Conservation (phyloP, 2,888 invertebrate genomes). For the Platycnemis pennipes region DNA sequence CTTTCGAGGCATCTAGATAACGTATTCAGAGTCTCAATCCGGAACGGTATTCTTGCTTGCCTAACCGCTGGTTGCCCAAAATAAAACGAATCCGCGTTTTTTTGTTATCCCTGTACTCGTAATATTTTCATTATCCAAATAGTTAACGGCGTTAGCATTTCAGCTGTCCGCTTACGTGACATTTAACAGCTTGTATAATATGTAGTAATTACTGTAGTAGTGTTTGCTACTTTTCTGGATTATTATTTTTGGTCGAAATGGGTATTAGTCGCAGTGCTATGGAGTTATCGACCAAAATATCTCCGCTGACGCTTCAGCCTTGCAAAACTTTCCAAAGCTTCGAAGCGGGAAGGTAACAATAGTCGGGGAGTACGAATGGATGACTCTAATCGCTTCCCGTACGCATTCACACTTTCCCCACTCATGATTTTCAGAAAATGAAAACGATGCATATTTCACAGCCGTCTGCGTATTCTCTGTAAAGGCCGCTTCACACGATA, state of each 20-base stretch:
- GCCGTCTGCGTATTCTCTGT: no score
- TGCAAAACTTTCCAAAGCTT: conserved; percentile 60
- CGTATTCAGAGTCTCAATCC: background rate
- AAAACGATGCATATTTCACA: background rate
- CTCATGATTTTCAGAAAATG: background rate
- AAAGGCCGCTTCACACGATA: no score
- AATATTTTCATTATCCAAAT: no score
- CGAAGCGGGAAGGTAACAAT: conserved; percentile 57
- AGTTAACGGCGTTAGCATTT: background rate
- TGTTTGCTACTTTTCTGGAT: background rate
- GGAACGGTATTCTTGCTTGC: conserved; percentile 23
- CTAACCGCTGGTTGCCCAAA: background rate
- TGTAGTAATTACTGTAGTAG: background rate
- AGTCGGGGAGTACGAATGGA: background rate
- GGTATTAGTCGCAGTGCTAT: conserved; percentile 6
- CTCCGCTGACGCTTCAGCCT: conserved; percentile 42
- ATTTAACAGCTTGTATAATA: background rate
- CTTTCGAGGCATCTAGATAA: conserved; percentile 7
- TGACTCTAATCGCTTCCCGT: background rate
- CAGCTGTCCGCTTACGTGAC: no score
- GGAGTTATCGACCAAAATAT: conserved; percentile 34
- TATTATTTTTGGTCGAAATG: background rate
- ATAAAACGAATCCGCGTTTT: background rate
- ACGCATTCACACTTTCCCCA: background rate
- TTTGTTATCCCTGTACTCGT: background rate